A percentile compares a stretch with the other conserved stretches of the same genome.
Evolutionary conservation across 2,113 vertebrate species (phyloP).

Genomic region (Chitala chitala): DNA sequence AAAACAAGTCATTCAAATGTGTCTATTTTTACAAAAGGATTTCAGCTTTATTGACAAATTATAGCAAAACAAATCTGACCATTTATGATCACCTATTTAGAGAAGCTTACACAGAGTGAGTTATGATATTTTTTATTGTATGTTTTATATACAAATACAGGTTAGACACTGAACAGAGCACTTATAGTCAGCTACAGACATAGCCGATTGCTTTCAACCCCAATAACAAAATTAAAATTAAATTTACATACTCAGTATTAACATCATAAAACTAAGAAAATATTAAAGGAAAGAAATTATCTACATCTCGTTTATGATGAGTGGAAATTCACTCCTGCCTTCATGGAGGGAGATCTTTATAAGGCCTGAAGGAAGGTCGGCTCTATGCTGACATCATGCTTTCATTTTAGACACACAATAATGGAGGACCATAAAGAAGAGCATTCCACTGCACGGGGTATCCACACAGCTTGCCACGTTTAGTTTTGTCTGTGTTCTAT

Average conservation of each 20-base stretch:
- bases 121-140: constrained; percentile 86
- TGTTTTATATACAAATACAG: constrained; percentile 95
- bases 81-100: constrained; percentile 93
- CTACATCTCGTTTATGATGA: constrained; percentile 72
- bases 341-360: constrained; percentile 66
- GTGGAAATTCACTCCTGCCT: constrained; percentile 70
- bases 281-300: constrained; percentile 85
- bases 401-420: constrained; percentile 61
- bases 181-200: constrained; percentile 86
- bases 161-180: constrained; percentile 96
- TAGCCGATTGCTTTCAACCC: constrained; percentile 78
- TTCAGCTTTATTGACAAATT: constrained; percentile 86
- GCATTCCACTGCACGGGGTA: constrained; percentile 63
- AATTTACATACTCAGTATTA: constrained; percentile 86
- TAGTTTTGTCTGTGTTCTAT: constrained; percentile 31
- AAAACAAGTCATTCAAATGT: constrained; percentile 79
- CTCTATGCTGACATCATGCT: constrained; percentile 77
- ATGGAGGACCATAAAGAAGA: constrained; percentile 71
- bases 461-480: constrained; percentile 64
- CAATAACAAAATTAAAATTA: constrained; percentile 85
- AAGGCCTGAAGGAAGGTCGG: constrained; percentile 60
- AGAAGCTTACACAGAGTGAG: constrained; percentile 90
- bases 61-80: constrained; percentile 86
- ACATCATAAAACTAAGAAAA: constrained; percentile 78
- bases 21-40: constrained; percentile 83